phyloP scores from a whole-genome alignment of 2,888 invertebrate genomes.

The Hydroisotoma schaefferi region DNA sequence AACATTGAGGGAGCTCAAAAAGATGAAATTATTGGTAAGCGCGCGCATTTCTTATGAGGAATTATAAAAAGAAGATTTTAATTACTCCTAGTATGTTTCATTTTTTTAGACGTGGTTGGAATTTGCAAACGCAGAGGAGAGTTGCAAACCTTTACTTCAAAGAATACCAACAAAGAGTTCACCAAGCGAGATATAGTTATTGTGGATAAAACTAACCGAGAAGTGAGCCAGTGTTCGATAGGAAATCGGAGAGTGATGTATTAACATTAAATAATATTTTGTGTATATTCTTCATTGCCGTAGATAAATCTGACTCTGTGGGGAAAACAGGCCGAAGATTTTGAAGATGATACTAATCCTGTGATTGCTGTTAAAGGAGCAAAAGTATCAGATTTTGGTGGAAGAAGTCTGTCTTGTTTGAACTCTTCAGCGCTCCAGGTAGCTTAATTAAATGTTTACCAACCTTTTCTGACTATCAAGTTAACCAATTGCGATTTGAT shows the following conservation, averaged over 20 bases:
- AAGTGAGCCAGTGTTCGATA: slow-evolving; percentile 55
- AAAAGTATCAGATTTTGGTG: slow-evolving; percentile 80
- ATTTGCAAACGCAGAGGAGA: slow-evolving; percentile 74
- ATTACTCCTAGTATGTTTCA: not conserved
- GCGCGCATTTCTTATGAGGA: not conserved
- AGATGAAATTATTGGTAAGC: slow-evolving; percentile 69
- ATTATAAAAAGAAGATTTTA: slow-evolving; percentile 1
- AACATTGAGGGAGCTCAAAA: slow-evolving; percentile 65
- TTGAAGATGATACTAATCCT: slow-evolving; percentile 71
- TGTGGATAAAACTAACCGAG: slow-evolving; percentile 77
- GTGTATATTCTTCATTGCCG: not conserved
- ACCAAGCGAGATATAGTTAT: slow-evolving; percentile 83
- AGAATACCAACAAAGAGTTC: slow-evolving; percentile 73
- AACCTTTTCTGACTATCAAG: too few species aligned
- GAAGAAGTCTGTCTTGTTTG: slow-evolving; percentile 56
- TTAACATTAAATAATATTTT: not conserved
- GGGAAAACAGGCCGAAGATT: slow-evolving; percentile 83
- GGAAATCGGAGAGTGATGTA: not conserved
- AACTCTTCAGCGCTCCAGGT: slow-evolving; percentile 54
- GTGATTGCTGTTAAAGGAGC: slow-evolving; percentile 83
- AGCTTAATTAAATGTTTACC: too few species aligned
- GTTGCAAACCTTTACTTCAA: slow-evolving; percentile 67
- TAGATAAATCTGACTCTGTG: slow-evolving; percentile 81
- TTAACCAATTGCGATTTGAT: not conserved
- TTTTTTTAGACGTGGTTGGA: slow-evolving; percentile 75